Evolutionary conservation across 2,113 vertebrate species (phyloP), one percentile per base, ranked within the genome.

Genomic region (Chloebia gouldiae): DNA sequence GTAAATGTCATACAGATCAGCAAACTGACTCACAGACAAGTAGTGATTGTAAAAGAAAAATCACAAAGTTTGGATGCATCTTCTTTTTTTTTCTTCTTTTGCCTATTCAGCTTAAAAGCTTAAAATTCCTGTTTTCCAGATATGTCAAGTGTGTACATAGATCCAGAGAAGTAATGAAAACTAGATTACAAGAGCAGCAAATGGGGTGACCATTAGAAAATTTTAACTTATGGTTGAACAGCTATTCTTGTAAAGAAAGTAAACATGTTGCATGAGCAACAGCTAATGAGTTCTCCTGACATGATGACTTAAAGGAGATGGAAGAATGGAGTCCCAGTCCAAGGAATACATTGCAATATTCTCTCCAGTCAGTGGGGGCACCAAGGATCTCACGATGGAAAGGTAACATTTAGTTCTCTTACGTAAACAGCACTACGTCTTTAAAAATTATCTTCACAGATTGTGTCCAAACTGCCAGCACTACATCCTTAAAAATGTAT

Each of bases 11-110:
- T 16, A 40, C 13, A 80, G 59, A 91, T 69, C 90, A 86, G 65
- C 28, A 92, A 92, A 94, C 35, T 89, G 70, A 90, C 50, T 91
- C 66, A 92, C 50, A 57, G 28, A 82, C 33, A 90, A 95, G 33
- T 66, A 40, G 9, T 71, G 11, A 90, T 82, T 31, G 25, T 86
- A 49, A 60, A 73, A 75, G 71, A 70, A 81, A 86, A 11, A 7
- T 6, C 37, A 39, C 13, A 27, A 66, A 44, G 22, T 89, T 84
- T 84, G 37, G 22, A 79, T 45, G 17, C 9, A 40, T 63, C 16
- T 35, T 50, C 75, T 73, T 75, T 82, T 59, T 16, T 79, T 31
- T 17, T 33, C 45, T 61, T 51, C 44, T 77, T 84, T 51, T 9
- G 10, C 49, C 37, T 69, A 25, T 76, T 71, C 44, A 65, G 18